Percentiles rank a stretch among this genome's conserved stretches.
Evolutionary conservation across 2,113 vertebrate species (phyloP).

Genomic region (Bubo blakistoni): DNA sequence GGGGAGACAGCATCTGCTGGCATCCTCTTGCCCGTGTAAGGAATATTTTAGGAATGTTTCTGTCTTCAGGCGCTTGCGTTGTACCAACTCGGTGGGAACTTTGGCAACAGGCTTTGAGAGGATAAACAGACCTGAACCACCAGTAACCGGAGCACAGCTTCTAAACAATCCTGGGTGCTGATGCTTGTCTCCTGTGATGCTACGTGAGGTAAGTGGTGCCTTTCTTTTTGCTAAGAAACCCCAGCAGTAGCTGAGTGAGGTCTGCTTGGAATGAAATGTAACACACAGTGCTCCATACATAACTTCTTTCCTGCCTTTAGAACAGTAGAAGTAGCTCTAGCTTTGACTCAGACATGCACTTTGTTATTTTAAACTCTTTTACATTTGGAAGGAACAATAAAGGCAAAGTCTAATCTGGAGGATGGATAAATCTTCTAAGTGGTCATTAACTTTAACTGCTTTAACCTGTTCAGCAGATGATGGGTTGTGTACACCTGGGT

Average conservation of each 20-base stretch:
- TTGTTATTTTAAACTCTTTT: neutral
- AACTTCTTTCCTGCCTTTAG: neutral
- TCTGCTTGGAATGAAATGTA: neutral
- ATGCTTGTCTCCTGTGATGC: neutral
- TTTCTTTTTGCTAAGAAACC: neutral
- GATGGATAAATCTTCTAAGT: neutral
- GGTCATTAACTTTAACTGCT: neutral
- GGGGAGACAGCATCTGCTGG: neutral
- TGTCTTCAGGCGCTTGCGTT: too few relatives aligned
- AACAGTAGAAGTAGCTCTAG: neutral
- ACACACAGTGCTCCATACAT: rapidly evolving
- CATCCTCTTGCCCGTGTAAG: rapidly evolving
- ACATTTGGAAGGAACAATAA: neutral
- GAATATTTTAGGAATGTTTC: neutral
- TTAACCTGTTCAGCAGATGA: neutral
- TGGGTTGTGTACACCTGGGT: neutral
- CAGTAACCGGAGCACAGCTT: neutral
- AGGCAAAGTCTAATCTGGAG: neutral
- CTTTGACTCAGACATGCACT: neutral
- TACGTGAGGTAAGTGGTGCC: rapidly evolving
- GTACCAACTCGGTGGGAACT: neutral
- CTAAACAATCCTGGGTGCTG: rapidly evolving
- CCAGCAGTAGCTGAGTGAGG: neutral
- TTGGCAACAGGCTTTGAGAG: neutral
- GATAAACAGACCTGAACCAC: neutral